Conservation (phyloP, 2,888 invertebrate species). For the Encarsia formosa region DNA sequence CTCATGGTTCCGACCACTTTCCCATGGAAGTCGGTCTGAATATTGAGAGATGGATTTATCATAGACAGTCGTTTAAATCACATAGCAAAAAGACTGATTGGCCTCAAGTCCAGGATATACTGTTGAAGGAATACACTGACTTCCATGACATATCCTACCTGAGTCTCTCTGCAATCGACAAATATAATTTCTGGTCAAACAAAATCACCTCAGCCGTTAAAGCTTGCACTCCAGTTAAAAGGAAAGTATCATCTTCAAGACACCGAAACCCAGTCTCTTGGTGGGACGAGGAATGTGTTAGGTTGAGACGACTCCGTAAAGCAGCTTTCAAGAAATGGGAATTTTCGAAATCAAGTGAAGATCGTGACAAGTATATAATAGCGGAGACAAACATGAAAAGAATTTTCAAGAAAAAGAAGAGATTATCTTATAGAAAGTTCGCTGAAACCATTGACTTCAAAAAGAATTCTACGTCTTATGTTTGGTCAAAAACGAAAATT, state of each 20-base stretch:
- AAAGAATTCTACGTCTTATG: neutral
- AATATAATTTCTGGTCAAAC: neutral
- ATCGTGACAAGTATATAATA: neutral
- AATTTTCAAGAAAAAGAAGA: neutral
- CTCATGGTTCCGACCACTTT: conserved; percentile 8
- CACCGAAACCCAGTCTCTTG: neutral
- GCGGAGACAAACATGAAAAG: neutral
- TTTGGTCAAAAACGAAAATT: neutral
- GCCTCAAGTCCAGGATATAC: neutral
- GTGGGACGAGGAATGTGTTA: neutral
- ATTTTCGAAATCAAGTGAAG: neutral
- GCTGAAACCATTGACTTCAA: neutral
- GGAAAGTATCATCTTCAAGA: neutral
- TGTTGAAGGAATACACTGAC: neutral
- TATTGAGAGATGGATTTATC: neutral
- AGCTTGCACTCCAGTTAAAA: neutral
- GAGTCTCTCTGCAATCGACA: neutral
- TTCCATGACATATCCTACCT: neutral
- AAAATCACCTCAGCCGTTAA: neutral
- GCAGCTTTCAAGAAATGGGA: neutral
- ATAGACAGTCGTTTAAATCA: neutral
- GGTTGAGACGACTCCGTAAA: neutral
- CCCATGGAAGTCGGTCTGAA: neutral
- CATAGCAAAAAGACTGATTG: neutral
- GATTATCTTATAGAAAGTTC: neutral